These are phyloP conservation scores for Rhagophthalmus giganteus DNA, from an alignment of 2,888 invertebrate genomes.

Conservation along the genomic window DNA sequence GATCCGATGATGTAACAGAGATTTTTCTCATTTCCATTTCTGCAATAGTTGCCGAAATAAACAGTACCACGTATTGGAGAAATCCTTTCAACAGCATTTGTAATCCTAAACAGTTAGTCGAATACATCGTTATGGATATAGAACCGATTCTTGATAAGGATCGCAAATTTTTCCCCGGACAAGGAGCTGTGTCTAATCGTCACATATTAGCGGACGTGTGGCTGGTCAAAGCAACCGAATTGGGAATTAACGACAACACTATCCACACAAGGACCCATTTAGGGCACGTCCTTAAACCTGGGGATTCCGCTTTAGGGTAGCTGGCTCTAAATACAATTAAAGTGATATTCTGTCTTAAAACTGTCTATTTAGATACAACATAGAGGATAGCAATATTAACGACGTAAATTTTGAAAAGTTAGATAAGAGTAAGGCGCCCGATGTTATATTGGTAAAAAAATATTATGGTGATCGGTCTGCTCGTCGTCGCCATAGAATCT, in stretches of 20 bases:
- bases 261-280: conserved; percentile 91
- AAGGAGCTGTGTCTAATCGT: conserved; percentile 83
- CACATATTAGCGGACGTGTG: conserved; percentile 92
- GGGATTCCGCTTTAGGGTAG: conserved; percentile 90
- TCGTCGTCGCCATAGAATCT: conserved; percentile 74
- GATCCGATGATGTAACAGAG: not conserved
- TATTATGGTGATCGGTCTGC: conserved; percentile 74
- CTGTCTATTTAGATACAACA: conserved; percentile 72
- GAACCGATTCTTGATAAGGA: conserved; percentile 78
- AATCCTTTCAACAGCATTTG: conserved; percentile 85
- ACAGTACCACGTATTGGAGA: conserved; percentile 80
- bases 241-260: conserved; percentile 79
- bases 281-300: conserved; percentile 89
- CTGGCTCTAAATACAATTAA: not conserved
- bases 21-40: too few species aligned
- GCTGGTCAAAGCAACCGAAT: conserved; percentile 84
- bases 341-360: too few species aligned
- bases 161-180: conserved; percentile 80
- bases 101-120: conserved; percentile 85
- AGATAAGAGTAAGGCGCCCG: conserved; percentile 70
- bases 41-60: conserved; percentile 80
- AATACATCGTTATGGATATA: conserved; percentile 94
- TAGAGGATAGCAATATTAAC: conserved; percentile 90
- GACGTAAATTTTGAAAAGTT: conserved; percentile 86
- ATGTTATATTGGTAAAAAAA: conserved; percentile 95